Evolutionary conservation across 1,140 invertebrate genomes (phyloP).

Genomic region (Zophobas atratus): DNA sequence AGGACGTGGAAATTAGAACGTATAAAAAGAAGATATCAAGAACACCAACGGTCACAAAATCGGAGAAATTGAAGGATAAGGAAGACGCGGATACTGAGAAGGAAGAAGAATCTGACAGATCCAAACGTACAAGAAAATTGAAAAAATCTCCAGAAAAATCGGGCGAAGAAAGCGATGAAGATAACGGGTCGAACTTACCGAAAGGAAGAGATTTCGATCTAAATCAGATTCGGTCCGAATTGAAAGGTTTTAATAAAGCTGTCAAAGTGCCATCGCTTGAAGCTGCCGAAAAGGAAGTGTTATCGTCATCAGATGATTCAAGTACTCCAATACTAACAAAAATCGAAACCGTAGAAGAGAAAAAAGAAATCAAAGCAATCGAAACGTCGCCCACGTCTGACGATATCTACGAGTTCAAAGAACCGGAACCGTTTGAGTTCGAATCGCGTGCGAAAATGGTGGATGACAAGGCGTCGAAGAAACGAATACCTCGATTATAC

Average conservation of each 20-base stretch:
- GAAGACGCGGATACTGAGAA: conserved; percentile 66
- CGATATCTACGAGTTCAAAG: conserved; percentile 91
- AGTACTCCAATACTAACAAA: conserved; percentile 62
- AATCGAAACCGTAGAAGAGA: conserved; percentile 63
- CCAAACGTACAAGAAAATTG: conserved; percentile 59
- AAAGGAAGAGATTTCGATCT: conserved; percentile 85
- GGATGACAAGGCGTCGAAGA: conserved; percentile 72
- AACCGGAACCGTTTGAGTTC: conserved; percentile 89
- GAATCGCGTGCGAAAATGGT: conserved; percentile 73
- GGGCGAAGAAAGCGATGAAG: conserved; percentile 63
- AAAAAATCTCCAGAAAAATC: conserved; percentile 62
- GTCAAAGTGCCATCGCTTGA: conserved; percentile 68
- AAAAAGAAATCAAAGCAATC: conserved; percentile 53
- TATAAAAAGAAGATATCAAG: conserved; percentile 55
- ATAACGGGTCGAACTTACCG: conserved; percentile 61
- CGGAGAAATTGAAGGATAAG: conserved; percentile 65
- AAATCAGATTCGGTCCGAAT: conserved; percentile 86
- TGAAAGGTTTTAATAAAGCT: conserved; percentile 83
- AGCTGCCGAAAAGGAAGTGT: conserved; percentile 64
- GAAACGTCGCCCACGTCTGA: conserved; percentile 69
- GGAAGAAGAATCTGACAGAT: conserved; percentile 63
- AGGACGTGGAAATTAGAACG: conserved; percentile 57
- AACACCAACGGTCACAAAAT: conserved; percentile 54
- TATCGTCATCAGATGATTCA: conserved; percentile 65
- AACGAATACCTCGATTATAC: conserved; percentile 72